phyloP scores from a whole-genome alignment of 1,140 invertebrate genomes.

The Aphaenogaster floridana region DNA sequence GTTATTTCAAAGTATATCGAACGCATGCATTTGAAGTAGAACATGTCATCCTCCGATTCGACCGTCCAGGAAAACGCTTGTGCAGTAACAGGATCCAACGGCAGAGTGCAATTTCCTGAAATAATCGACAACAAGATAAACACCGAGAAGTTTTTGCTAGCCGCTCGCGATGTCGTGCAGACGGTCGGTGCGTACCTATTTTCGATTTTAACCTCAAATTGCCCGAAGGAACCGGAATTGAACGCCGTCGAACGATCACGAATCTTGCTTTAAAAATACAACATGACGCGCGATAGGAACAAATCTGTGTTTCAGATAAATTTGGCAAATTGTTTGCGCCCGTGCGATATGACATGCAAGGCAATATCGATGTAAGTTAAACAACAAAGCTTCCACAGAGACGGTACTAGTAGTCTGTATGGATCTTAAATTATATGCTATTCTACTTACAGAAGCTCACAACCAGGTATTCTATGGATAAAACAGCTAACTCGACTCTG shows the following conservation, averaged over 20 bases:
- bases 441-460: conserved; percentile 88
- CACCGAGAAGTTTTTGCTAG: conserved; percentile 89
- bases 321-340: conserved; percentile 91
- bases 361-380: conserved; percentile 90
- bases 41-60: conserved; percentile 22
- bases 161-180: conserved; percentile 88
- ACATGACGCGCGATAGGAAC: not conserved
- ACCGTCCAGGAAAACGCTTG: not conserved
- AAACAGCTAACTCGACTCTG: conserved; percentile 88
- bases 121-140: conserved; percentile 88
- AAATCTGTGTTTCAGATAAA: conserved; percentile 88
- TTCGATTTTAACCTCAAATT: conserved; percentile 23
- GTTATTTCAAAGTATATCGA: not conserved
- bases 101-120: conserved; percentile 77
- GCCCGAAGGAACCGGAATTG: not conserved
- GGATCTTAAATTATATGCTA: conserved; percentile 19
- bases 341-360: conserved; percentile 91
- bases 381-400: not conserved
- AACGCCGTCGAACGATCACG: not conserved
- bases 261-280: conserved; percentile 44
- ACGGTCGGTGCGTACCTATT: conserved; percentile 88
- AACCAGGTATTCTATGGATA: conserved; percentile 87
- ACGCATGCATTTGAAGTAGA: not conserved
- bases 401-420: conserved; percentile 32
- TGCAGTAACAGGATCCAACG: not conserved